phyloP scores from a whole-genome alignment of 2,113 vertebrate species.

The Madoqua kirkii region DNA sequence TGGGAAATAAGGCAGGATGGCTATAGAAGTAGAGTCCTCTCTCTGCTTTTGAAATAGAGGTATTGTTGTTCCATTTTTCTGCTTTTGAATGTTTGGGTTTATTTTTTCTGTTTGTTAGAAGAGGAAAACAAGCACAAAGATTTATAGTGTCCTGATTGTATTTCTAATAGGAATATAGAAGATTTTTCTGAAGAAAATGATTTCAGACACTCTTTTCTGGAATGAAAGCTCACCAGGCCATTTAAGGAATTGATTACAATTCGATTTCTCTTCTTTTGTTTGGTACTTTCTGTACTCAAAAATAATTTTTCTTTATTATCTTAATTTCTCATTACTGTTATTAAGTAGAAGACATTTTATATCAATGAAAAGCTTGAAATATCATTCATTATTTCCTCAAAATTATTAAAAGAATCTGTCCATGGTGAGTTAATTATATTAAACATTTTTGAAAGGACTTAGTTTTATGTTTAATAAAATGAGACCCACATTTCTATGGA shows the following conservation, averaged over 20 bases:
- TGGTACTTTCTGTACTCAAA: neutral
- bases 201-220: neutral
- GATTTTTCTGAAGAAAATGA: neutral
- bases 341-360: conserved; percentile 12
- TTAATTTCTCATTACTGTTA: conserved; percentile 26
- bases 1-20: neutral
- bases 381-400: neutral
- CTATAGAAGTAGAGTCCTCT: neutral
- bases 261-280: neutral
- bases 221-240: neutral
- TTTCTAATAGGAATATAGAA: neutral
- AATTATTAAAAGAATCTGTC: neutral
- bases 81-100: neutral
- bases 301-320: neutral
- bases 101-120: neutral
- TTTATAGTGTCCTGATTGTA: neutral
- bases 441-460: conserved; percentile 18
- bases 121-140: neutral
- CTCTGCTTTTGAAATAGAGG: neutral
- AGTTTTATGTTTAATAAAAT: conserved; percentile 19
- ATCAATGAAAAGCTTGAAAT: conserved; percentile 15
- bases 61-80: neutral
- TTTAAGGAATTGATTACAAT: neutral
- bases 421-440: conserved; percentile 13
- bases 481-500: neutral